Percentiles rank a stretch among this genome's conserved stretches.
Evolutionary conservation across 2,797 vertebrate species (phyloP).

Genomic region (Craterocephalus amniculus): DNA sequence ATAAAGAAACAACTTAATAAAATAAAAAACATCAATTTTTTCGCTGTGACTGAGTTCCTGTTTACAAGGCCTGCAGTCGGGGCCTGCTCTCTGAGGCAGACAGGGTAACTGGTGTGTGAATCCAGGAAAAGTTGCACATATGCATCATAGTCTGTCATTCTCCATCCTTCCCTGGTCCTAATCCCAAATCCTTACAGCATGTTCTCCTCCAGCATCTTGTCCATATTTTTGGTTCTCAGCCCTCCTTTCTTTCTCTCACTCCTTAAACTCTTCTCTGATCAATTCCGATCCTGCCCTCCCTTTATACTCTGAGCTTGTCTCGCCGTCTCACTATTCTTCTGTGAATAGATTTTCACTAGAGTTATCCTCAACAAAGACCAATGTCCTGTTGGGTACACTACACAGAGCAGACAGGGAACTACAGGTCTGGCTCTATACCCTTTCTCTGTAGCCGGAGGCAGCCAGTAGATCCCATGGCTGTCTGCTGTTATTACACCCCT

Average conservation of each 20-base stretch:
- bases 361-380: constrained; percentile 67
- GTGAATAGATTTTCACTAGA: constrained; percentile 75
- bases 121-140: constrained; percentile 20
- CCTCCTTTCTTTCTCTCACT: neutral
- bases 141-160: constrained; percentile 30
- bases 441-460: constrained; percentile 46
- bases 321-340: constrained; percentile 39
- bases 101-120: constrained; percentile 15
- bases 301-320: constrained; percentile 21
- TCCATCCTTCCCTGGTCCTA: constrained; percentile 1
- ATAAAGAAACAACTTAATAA: constrained; percentile 12
- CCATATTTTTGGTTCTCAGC: neutral
- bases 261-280: constrained; percentile 5
- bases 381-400: constrained; percentile 54
- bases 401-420: constrained; percentile 54
- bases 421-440: constrained; percentile 46
- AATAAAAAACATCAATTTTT: constrained; percentile 23
- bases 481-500: constrained; percentile 65
- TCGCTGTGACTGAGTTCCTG: constrained; percentile 53
- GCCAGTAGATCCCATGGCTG: constrained; percentile 46
- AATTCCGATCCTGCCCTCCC: constrained; percentile 26
- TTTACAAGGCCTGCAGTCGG: constrained; percentile 64
- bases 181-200: neutral
- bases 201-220: neutral
- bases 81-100: constrained; percentile 56